Evolutionary conservation across 2,888 invertebrate species (phyloP).

Genomic region (Drosophila picticornis): DNA sequence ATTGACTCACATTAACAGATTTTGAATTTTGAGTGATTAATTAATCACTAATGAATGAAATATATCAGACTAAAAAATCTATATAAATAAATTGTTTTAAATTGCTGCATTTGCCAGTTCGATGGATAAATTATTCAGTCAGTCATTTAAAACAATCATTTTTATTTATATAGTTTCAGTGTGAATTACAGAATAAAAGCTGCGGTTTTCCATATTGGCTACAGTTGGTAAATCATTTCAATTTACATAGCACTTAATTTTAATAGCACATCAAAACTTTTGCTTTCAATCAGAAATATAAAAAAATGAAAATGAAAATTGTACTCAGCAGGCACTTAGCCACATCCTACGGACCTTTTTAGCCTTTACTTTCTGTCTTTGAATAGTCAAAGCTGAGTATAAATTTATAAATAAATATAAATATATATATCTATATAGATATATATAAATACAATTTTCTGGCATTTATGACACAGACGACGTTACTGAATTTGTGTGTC

Average conservation of each 20-base stretch:
- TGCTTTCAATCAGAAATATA: constrained; percentile 58
- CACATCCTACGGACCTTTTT: constrained; percentile 57
- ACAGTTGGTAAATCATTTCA: constrained; percentile 6
- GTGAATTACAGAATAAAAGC: background rate
- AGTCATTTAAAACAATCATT: background rate
- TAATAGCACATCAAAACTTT: constrained; percentile 64
- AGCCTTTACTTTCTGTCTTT: constrained; percentile 40
- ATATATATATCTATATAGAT: constrained; percentile 52
- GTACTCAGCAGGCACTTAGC: constrained; percentile 63
- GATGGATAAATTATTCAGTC: background rate
- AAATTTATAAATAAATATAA: constrained; percentile 56
- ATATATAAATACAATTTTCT: constrained; percentile 38
- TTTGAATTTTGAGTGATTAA: background rate
- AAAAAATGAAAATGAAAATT: constrained; percentile 22
- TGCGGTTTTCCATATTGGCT: background rate
- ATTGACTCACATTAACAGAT: background rate
- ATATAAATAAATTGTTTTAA: background rate
- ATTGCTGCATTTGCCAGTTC: background rate
- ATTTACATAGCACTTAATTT: constrained; percentile 64
- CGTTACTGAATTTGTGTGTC: constrained; percentile 68
- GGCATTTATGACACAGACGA: constrained; percentile 60
- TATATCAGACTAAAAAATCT: background rate
- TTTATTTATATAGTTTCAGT: background rate
- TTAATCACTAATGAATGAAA: background rate
- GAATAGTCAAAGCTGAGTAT: constrained; percentile 47